Evolutionary conservation across 2,113 vertebrate species (phyloP).

Genomic region (Burhinus oedicnemus): DNA sequence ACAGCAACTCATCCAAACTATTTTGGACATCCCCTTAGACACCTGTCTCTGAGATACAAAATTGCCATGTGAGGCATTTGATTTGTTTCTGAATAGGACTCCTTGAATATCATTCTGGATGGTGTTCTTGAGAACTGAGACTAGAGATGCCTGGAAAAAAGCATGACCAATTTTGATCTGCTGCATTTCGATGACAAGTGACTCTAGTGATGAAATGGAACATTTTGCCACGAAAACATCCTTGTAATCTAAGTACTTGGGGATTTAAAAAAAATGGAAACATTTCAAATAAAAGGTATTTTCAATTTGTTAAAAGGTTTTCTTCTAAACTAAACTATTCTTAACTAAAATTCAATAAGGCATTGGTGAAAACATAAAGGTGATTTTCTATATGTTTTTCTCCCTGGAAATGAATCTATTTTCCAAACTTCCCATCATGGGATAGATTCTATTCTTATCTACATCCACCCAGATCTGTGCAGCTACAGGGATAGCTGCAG

Average conservation of each 20-base stretch:
- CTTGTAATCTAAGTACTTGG: background rate
- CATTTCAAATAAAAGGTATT: background rate
- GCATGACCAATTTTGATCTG: background rate
- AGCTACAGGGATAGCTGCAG: background rate
- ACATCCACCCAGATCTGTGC: background rate
- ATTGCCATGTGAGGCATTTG: background rate
- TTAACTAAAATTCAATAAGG: background rate
- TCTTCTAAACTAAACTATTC: background rate
- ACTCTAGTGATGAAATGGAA: background rate
- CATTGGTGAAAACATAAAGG: background rate
- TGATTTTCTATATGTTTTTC: background rate
- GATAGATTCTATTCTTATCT: conserved; percentile 30
- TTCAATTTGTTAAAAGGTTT: background rate
- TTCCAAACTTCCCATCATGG: background rate
- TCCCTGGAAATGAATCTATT: background rate
- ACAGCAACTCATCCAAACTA: background rate
- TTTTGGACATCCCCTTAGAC: background rate
- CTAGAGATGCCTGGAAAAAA: background rate
- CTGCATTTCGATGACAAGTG: background rate
- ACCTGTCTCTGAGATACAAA: background rate
- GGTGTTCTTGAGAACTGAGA: background rate
- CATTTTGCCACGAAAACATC: background rate
- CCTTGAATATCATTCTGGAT: background rate
- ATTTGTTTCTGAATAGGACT: background rate
- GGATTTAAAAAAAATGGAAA: background rate